Evolutionary conservation across 2,113 vertebrate species (phyloP).

Genomic region (Macrotus californicus): DNA sequence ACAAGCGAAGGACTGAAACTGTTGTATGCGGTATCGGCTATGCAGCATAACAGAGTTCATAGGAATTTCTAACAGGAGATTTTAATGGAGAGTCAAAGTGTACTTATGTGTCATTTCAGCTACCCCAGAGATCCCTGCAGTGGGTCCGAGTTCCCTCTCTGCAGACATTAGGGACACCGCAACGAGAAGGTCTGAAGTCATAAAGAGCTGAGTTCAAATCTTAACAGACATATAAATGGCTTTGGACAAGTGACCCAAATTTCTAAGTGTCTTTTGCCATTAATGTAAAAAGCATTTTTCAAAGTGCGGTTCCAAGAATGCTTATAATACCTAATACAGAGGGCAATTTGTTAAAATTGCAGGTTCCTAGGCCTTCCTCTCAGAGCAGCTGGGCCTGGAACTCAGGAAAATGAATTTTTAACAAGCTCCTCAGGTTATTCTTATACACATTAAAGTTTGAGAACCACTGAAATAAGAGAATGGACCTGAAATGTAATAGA

Average conservation of each 20-base stretch:
- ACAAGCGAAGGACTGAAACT: background rate
- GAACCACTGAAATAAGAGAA: slow-evolving; percentile 18
- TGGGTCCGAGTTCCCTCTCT: background rate
- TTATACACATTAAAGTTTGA: slow-evolving; percentile 16
- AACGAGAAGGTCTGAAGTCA: background rate
- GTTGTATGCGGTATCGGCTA: background rate
- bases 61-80: background rate
- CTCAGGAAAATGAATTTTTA: slow-evolving; percentile 27
- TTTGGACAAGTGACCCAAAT: background rate
- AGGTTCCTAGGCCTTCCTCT: background rate
- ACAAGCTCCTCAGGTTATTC: background rate
- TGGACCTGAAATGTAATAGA: background rate
- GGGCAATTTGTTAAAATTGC: background rate
- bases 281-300: slow-evolving; percentile 20
- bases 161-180: background rate
- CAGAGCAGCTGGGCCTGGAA: background rate
- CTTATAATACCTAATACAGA: background rate
- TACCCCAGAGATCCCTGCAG: background rate
- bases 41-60: background rate
- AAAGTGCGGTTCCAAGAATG: background rate
- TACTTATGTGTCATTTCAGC: background rate
- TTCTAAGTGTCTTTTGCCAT: background rate
- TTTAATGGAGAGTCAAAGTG: background rate
- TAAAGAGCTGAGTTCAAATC: background rate
- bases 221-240: background rate